Evolutionary conservation across 1,140 invertebrate species (phyloP), one percentile per base, ranked within the genome.

Genomic region (Lithobius niger): DNA sequence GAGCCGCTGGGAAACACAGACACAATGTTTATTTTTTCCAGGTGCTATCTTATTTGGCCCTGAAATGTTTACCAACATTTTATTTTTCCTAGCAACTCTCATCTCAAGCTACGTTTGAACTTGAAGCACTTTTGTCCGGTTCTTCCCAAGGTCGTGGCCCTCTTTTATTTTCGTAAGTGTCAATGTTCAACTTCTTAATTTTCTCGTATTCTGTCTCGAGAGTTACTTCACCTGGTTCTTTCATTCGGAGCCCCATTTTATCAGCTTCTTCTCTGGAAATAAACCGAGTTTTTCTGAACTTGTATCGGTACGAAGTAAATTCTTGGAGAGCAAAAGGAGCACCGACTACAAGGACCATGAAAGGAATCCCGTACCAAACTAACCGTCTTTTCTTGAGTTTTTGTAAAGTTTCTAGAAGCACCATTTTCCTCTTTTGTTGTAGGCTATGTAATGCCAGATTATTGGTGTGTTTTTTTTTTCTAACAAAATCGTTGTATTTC

Each of bases 131-230:
- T n/a, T n/a, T n/a, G n/a, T n/a, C n/a, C 22, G 19, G 13, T 63
- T 83, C 76, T 65, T 88, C 84, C 85, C 85, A 89, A 15, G 85
- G 85, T 55, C 86, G 72, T 3, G 84, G 79, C 1, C 83, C 83
- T 65, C 86, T 70, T 56, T 82, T 79, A 64, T 88, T 87, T 65
- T 84, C 75, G 86, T 86, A 90, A 61, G 81, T 77, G 57, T 88
- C 80, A 60, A 87, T 79, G 67, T 90, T 81, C 10, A 84, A 50
- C 57, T 76, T 22, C 66, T 82, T 74, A 21, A 85, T 72, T 71
- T 82, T 81, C 61, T 86, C 79, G 72, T 79, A 88, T 62, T 80
- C 77, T n/a, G 71, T 67, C 71, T 88, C 84, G 57, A 88, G 63
- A 1, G 82, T 82, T 1, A 81, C 75, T 67, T 84, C 77, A 56